phyloP scores from a whole-genome alignment of 2,113 vertebrate species.

The Caloenas nicobarica region DNA sequence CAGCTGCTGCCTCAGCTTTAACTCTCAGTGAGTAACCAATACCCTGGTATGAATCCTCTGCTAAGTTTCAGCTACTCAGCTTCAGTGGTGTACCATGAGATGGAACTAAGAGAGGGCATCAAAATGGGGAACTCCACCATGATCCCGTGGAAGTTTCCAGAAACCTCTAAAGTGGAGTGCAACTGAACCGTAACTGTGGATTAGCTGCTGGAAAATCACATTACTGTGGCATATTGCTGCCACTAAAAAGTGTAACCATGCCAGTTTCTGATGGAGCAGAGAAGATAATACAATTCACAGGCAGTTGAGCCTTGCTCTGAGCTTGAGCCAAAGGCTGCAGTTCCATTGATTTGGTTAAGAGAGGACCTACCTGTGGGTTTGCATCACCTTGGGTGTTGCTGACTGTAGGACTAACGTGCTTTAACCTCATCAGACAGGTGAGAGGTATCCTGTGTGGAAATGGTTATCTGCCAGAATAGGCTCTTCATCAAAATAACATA shows the following conservation, averaged over 20 bases:
- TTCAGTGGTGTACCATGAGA: rapidly evolving
- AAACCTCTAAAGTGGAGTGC: neutral
- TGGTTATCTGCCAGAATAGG: neutral
- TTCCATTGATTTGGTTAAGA: neutral
- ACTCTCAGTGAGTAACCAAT: neutral
- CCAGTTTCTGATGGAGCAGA: neutral
- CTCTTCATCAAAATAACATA: neutral
- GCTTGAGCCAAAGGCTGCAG: rapidly evolving
- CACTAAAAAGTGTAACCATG: neutral
- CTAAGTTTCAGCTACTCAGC: neutral
- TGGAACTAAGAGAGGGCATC: neutral
- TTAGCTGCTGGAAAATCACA: neutral
- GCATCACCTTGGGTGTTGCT: neutral
- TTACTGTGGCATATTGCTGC: neutral
- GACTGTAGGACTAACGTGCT: neutral
- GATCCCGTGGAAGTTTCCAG: neutral
- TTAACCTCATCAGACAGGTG: neutral
- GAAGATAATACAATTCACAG: neutral
- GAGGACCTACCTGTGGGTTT: neutral
- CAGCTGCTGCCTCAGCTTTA: neutral
- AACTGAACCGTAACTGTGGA: neutral
- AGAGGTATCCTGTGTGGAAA: neutral
- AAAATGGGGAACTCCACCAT: neutral
- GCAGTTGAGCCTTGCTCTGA: neutral
- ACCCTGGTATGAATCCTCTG: neutral